Percentiles rank a stretch among this genome's conserved stretches.
Conservation (phyloP, 53 echinoderm and acorn worm genomes). For the Antedon mediterranea region DNA sequence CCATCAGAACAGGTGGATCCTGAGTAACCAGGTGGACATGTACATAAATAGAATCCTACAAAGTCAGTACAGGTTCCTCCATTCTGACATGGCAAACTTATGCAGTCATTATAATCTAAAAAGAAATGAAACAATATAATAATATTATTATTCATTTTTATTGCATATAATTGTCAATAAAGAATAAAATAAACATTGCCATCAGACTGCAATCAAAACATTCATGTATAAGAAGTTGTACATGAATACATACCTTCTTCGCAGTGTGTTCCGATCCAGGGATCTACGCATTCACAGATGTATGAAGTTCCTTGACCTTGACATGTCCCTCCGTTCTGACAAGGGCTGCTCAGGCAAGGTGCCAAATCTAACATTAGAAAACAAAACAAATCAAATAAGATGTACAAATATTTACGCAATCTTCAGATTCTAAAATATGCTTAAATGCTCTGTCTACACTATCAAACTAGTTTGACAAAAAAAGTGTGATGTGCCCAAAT, state of each 20-base stretch:
- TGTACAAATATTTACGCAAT: no score
- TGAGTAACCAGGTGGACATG: not conserved
- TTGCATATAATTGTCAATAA: no score
- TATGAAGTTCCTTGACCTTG: not conserved
- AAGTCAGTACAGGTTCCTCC: not conserved
- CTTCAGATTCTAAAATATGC: no score
- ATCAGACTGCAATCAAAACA: no score
- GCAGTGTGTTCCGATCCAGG: not conserved
- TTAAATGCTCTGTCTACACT: no score
- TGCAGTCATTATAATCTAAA: not conserved
- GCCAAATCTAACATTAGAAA: not conserved
- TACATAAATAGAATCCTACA: not conserved
- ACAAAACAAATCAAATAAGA: not conserved
- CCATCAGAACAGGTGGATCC: not conserved
- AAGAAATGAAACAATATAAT: no score
- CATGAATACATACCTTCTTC: not conserved
- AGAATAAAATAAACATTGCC: no score
- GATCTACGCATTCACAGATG: not conserved
- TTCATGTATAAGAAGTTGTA: no score
- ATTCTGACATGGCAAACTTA: not conserved
- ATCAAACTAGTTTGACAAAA: no score
- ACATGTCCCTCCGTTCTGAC: not conserved
- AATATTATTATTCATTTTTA: no score
- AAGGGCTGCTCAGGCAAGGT: not conserved
- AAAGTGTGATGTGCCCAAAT: no score